Conservation (phyloP, 2,113 vertebrate species). For the Phyllostomus discolor region DNA sequence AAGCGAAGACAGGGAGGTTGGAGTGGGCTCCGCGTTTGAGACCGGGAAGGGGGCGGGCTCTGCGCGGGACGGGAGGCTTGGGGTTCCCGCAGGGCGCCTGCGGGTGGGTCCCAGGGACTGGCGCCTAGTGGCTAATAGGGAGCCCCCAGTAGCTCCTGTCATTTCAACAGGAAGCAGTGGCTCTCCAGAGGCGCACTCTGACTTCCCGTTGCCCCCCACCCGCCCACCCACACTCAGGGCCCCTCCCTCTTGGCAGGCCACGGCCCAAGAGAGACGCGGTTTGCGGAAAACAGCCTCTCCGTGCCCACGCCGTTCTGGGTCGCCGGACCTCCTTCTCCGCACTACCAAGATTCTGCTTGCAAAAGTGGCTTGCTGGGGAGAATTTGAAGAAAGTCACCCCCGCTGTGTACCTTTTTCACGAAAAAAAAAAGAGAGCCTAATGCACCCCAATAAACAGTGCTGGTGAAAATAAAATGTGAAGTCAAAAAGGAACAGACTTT, state of each 20-base stretch:
- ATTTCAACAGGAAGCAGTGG: fast-evolving
- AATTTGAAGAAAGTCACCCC: neutral
- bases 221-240: neutral
- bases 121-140: neutral
- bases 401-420: neutral
- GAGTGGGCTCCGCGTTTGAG: neutral
- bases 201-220: neutral
- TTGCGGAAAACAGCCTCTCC: neutral
- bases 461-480: neutral
- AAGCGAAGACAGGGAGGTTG: neutral
- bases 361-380: neutral
- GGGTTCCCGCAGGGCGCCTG: neutral
- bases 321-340: neutral
- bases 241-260: neutral
- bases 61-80: neutral
- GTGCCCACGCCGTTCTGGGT: neutral
- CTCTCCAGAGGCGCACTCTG: neutral
- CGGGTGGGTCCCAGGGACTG: neutral
- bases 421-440: no score
- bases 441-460: neutral
- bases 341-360: neutral
- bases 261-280: neutral
- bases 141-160: neutral
- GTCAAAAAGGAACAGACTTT: neutral
- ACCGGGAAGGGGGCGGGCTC: neutral